Base-by-base conservation (phyloP, 2,113 vertebrate genomes). In the Maccullochella peelii region DNA sequence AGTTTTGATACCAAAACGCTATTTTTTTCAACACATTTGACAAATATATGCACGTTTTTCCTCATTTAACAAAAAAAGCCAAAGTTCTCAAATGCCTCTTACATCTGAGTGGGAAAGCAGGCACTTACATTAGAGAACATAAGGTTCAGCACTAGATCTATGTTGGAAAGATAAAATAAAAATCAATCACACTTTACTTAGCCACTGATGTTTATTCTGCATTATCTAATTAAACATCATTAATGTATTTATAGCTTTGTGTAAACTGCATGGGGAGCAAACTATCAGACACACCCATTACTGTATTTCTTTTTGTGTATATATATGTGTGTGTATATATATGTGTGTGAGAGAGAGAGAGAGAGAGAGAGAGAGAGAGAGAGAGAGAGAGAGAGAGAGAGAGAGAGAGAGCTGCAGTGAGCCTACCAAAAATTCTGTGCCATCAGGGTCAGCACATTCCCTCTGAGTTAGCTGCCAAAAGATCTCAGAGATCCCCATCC, bases 381-480 rank as follows among this genome's bases (percentile, higher is more conserved):
- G 76, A 68, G 5, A 80, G 70, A 77, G 59, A 66, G 49, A 79
- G 65, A 74, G 23, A 54, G 47, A 52, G 6, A 52, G 23, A 68
- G 82, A 77, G 47, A 58, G 76, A 68, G 5, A 80, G 70, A 77
- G 59, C 67, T 44, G 50, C 65, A 84, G 74, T 36, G 52, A 77
- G 69, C 65, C 80, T 63, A 78, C 83, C 69, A 87, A 84, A 86
- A 81, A 77, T 18, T 20, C 67, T 54, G 77, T 66, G 80, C 71
- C 78, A 77, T 62, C 44, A 49, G 81, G 86, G 57, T 93, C 88
- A 92, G 88, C 89, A 88, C 82, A 85, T 88, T 89, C 85, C 67
- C 85, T 73, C 52, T 3, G 73, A 79, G 71, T 49, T 20, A 9
- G 79, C 77, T 88, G 88, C 79, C 84, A 87, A 86, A 87, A 87